These are phyloP conservation scores for Telenomus remus DNA, from an alignment of 1,140 invertebrate genomes.

Conservation along the genomic window DNA sequence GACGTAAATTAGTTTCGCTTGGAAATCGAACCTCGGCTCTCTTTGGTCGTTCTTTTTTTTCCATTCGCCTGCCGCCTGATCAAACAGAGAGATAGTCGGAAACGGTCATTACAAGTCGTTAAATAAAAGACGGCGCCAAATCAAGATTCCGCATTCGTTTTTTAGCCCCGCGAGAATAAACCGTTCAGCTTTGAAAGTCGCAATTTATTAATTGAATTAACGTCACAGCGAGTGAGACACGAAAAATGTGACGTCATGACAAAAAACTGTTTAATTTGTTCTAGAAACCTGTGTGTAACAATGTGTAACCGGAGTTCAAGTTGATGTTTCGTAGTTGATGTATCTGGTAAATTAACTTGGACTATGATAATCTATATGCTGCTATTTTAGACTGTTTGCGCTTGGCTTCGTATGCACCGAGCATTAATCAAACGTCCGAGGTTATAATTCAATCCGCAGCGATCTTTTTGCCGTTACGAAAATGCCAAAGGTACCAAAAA, in stretches of 20 bases:
- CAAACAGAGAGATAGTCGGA: slow-evolving; percentile 3
- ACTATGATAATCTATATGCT: slow-evolving; percentile 43
- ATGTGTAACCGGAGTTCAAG: slow-evolving; percentile 42
- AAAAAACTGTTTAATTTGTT: background rate
- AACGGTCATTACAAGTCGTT: slow-evolving; percentile 13
- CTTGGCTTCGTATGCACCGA: slow-evolving; percentile 56
- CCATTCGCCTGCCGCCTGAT: background rate
- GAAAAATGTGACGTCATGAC: background rate
- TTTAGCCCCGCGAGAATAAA: slow-evolving; percentile 1
- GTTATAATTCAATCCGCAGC: slow-evolving; percentile 37
- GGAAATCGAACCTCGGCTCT: slow-evolving; percentile 4
- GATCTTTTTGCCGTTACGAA: slow-evolving; percentile 53
- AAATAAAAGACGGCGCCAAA: slow-evolving; percentile 28
- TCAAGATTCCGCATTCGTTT: slow-evolving; percentile 27
- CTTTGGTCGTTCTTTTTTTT: background rate
- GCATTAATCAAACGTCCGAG: slow-evolving; percentile 55
- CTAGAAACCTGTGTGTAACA: background rate
- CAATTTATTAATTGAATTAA: no score
- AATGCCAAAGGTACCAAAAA: background rate
- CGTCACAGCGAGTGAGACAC: no score
- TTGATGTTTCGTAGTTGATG: slow-evolving; percentile 44
- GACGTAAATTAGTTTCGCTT: background rate
- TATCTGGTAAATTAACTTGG: slow-evolving; percentile 48
- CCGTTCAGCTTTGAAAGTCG: background rate
- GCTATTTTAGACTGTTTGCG: slow-evolving; percentile 50